Base-by-base conservation (phyloP, 2,113 vertebrate species). In the Dipodomys merriami region DNA sequence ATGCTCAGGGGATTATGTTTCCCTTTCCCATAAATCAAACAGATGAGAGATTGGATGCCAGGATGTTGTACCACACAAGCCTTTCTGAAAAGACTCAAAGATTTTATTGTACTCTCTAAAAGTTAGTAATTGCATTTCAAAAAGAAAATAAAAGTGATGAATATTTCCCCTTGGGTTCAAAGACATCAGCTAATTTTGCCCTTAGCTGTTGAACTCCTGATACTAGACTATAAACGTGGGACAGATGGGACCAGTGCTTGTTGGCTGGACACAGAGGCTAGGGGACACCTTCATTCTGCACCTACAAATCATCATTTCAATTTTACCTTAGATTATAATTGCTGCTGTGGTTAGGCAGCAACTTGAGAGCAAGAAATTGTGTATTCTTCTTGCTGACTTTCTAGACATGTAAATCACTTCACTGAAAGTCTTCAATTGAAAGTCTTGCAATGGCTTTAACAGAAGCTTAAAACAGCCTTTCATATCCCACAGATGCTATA, bases 141-240 rank as follows among this genome's bases (percentile, higher is more conserved):
- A 94, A 83, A 53, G 81, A 81, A 95, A 97, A 91, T 82, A 83
- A 86, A 93, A 95, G 73, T 91, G 72, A 86, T 79, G 68, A 84
- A 23, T 88, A 88, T 83, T 95, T 93, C 74, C 78, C 44, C 46
- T 90, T 60, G 67, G 69, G 80, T 95, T 95, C 60, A 91, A 91
- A 81, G 81, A 91, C 69, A 81, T 12, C 5, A 84, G 18, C 33
- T 87, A 69, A 89, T 93, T 88, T 87, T 85, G 77, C 62, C 35
- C 49, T 86, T 68, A 68, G 29, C 44, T 10, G 11, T 30, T 69
- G 44, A 91, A 35, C 25, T 81, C 35, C 68, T n/a, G 11, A 23
- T 46, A 57, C 72, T 33, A 78, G 65, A 62, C 19, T 65, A 8
- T 33, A 53, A 65, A 44, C 23, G 22, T 0, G 0, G 23, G 22